Percentiles rank a stretch among this genome's conserved stretches.
phyloP scores from a whole-genome alignment of 2,113 vertebrate genomes.

The Dicerorhinus sumatrensis region DNA sequence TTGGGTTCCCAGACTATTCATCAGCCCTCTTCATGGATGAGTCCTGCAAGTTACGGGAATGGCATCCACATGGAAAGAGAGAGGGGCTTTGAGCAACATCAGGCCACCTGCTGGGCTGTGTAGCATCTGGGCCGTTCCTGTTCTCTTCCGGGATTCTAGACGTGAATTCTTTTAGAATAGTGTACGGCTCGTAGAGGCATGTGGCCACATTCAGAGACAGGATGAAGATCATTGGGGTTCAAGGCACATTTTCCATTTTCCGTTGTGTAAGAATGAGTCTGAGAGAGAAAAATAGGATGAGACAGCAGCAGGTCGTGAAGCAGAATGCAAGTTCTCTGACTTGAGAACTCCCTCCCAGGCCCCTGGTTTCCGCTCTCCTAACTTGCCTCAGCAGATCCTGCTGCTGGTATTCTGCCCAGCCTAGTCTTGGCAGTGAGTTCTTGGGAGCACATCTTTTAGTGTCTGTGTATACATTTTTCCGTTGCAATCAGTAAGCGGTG shows the following conservation, averaged over 20 bases:
- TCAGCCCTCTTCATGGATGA: neutral
- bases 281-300: neutral
- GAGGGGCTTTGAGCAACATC: rapidly evolving
- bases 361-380: neutral
- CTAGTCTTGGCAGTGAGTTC: neutral
- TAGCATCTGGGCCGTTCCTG: neutral
- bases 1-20: neutral
- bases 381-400: neutral
- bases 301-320: neutral
- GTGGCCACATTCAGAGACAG: neutral
- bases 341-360: neutral
- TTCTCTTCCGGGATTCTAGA: neutral
- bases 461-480: neutral
- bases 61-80: rapidly evolving
- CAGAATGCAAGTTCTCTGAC: neutral
- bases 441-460: neutral
- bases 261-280: neutral
- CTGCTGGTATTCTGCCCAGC: neutral
- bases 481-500: neutral
- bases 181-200: neutral
- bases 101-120: neutral
- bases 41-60: neutral
- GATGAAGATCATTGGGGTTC: neutral
- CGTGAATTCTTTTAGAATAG: neutral
- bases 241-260: neutral